A percentile compares a stretch with the other conserved stretches of the same genome.
Evolutionary conservation across 2,888 invertebrate species (phyloP).

Genomic region (Lacanobia wlatinum): DNA sequence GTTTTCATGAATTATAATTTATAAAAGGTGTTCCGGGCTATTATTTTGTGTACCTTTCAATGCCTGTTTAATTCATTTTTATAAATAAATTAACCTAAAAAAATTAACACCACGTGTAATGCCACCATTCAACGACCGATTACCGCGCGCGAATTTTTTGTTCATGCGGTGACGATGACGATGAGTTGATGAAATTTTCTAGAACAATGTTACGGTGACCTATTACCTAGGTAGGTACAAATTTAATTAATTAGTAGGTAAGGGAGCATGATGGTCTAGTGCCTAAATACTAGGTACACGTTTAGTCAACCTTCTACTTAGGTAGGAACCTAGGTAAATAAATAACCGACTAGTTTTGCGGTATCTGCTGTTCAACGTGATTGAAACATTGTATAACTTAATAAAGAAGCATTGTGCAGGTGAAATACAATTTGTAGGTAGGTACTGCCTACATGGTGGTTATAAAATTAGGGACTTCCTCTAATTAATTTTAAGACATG

Average conservation of each 20-base stretch:
- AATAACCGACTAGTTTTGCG: not conserved
- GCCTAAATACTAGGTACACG: too few relatives aligned
- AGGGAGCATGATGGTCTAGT: too few relatives aligned
- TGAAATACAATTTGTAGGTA: not conserved
- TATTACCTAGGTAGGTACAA: not conserved
- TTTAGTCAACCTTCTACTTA: too few relatives aligned
- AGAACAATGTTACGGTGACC: slow-evolving; percentile 15
- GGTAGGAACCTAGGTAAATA: not conserved
- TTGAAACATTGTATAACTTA: slow-evolving; percentile 1
- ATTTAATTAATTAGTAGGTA: not conserved
- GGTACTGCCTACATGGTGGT: not conserved
- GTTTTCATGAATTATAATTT: slow-evolving; percentile 41
- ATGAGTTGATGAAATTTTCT: slow-evolving; percentile 25
- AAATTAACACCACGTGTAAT: slow-evolving; percentile 45
- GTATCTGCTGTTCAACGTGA: not conserved
- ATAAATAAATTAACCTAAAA: slow-evolving; percentile 49
- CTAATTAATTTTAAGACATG: too few relatives aligned
- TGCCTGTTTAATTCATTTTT: not conserved
- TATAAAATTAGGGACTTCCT: not conserved
- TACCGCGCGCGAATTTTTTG: slow-evolving; percentile 34
- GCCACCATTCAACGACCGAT: not conserved
- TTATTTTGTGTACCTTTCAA: not conserved
- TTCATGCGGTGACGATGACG: not conserved
- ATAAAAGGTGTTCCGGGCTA: not conserved
- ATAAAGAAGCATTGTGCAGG: too few relatives aligned